Evolutionary conservation across 2,888 invertebrate species (phyloP).

Genomic region (Amphipoea lucens): DNA sequence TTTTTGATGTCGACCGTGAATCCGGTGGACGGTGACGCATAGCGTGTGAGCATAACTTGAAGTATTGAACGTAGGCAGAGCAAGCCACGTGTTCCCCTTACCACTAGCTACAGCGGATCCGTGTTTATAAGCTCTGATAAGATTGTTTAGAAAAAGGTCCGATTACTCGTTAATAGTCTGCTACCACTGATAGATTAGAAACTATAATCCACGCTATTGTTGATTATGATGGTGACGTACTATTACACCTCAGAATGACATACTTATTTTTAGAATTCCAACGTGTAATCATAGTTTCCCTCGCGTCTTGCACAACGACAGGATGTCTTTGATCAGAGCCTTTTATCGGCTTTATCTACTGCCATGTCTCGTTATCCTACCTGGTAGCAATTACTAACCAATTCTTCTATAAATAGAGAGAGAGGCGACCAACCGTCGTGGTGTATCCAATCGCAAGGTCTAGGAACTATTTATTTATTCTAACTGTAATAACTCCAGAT

Average conservation of each 20-base stretch:
- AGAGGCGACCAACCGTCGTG: constrained; percentile 77
- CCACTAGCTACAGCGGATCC: neutral
- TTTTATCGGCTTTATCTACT: neutral
- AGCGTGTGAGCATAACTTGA: constrained; percentile 16
- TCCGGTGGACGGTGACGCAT: constrained; percentile 24
- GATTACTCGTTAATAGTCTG: constrained; percentile 31
- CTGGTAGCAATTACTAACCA: constrained; percentile 36
- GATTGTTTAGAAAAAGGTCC: constrained; percentile 36
- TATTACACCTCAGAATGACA: constrained; percentile 5
- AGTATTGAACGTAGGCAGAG: constrained; percentile 12
- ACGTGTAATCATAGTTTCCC: constrained; percentile 11
- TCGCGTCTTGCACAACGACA: neutral
- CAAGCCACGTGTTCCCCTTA: constrained; percentile 44
- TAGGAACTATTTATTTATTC: constrained; percentile 64
- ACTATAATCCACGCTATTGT: constrained; percentile 23
- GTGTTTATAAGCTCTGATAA: constrained; percentile 45
- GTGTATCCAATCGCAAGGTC: constrained; percentile 72
- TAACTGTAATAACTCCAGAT: constrained; percentile 49
- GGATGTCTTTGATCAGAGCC: neutral
- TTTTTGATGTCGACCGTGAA: constrained; percentile 5
- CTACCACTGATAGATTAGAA: constrained; percentile 24
- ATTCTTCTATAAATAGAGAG: constrained; percentile 78
- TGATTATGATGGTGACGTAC: constrained; percentile 15
- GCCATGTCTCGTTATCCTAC: neutral
- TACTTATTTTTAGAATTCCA: constrained; percentile 18